Evolutionary conservation across 2,113 vertebrate genomes (phyloP), one percentile per base, ranked within the genome.

Genomic region (Oncorhynchus gorbuscha): DNA sequence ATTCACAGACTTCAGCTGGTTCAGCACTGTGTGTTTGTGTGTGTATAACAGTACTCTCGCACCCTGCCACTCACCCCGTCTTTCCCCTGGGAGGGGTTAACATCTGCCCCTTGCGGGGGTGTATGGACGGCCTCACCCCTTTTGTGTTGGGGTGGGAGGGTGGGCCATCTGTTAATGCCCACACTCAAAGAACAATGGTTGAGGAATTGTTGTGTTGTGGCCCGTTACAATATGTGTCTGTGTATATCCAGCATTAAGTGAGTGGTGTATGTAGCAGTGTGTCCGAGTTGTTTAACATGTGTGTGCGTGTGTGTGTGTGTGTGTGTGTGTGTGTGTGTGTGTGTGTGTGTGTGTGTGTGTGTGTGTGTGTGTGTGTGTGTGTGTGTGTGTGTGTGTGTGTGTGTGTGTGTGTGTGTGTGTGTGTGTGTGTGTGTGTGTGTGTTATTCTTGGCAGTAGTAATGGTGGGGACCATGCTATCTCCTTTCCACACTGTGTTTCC

Each of bases 31-130:
- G 39, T 72, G 22, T n/a, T n/a, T 5, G 35, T 22, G 35, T 58
- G 22, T 71, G 70, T 16, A 24, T 58, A 51, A 76, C 85, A 84
- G 51, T 24, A 13, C 49, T 62, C 45, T 59, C 72, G 58, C 69
- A 79, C 81, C 80, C 39, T 58, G 77, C 73, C 82, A 66, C 81
- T 89, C 80, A 87, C 81, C 73, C 39, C 65, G 48, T 24, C 20
- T 72, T 73, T 88, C 87, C 86, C 86, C n/a, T 62, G 87, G 87
- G 90, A 88, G 79, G 81, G 82, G 85, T 90, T 89, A 89, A 89
- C 90, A 91, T 91, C 90, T 93, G 91, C 87, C 84, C 74, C 77
- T 83, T 69, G 81, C 80, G 87, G 86, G 88, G 76, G 90, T 78
- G 72, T 77, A 13, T 79, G 72, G 77, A 18, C 48, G 30, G 73